Conservation (phyloP, 2,888 invertebrate species). For the Agonopterix arenella region DNA sequence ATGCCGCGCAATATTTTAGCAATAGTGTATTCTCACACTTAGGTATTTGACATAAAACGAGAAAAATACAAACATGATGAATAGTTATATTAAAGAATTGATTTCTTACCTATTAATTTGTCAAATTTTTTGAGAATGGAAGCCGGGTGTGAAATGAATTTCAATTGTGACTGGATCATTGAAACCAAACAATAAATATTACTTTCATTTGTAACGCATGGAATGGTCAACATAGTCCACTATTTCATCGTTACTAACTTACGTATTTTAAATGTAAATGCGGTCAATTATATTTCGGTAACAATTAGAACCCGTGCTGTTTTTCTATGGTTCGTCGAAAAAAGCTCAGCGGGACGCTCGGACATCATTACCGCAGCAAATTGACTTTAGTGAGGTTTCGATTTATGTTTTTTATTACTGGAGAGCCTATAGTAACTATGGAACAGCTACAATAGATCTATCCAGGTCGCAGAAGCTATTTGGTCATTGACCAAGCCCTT, state of each 20-base stretch:
- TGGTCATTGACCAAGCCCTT: no score
- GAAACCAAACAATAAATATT: no score
- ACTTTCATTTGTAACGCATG: no score
- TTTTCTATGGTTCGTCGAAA: slow-evolving; percentile 29
- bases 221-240: slow-evolving; percentile 10
- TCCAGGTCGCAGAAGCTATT: no score
- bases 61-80: slow-evolving; percentile 34
- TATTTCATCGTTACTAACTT: slow-evolving; percentile 10
- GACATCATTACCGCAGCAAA: slow-evolving; percentile 34
- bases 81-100: slow-evolving; percentile 22
- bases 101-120: slow-evolving; percentile 16
- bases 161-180: slow-evolving; percentile 1
- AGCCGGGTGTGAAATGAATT: slow-evolving; percentile 4
- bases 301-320: slow-evolving; percentile 23
- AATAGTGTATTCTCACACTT: slow-evolving; percentile 56
- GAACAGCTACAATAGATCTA: no score
- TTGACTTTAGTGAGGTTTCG: slow-evolving; percentile 5
- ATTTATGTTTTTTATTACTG: no score
- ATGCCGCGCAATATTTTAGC: slow-evolving; percentile 57
- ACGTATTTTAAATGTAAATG: slow-evolving; percentile 9
- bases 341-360: slow-evolving; percentile 45
- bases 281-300: slow-evolving; percentile 17
- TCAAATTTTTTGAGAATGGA: slow-evolving; percentile 6
- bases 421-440: no score
- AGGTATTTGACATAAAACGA: slow-evolving; percentile 34